phyloP scores from a whole-genome alignment of 2,888 invertebrate genomes.

The Heliconius cydno region DNA sequence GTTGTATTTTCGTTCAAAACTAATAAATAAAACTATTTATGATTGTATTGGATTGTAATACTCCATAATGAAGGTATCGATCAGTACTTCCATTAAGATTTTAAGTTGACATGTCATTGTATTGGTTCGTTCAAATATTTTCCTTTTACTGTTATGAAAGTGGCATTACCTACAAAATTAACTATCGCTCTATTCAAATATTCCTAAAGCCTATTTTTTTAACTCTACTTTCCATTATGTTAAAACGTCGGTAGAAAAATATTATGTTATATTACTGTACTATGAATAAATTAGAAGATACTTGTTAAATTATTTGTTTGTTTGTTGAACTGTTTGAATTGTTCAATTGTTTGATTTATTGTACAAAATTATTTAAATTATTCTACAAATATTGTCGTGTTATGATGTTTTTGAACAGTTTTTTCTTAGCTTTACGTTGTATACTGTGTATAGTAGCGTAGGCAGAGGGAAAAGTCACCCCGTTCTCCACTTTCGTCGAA shows the following conservation, averaged over 20 bases:
- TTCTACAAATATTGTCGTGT: not conserved
- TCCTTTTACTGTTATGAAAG: not conserved
- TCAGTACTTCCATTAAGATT: not conserved
- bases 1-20: not conserved
- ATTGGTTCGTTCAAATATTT: not conserved
- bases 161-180: not conserved
- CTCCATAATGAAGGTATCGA: not conserved
- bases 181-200: conserved; percentile 2
- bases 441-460: no score
- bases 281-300: conserved; percentile 13
- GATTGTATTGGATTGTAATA: not conserved
- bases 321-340: not conserved
- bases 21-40: not conserved
- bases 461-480: no score
- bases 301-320: not conserved
- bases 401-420: not conserved
- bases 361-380: no score
- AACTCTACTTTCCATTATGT: conserved; percentile 9
- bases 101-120: not conserved
- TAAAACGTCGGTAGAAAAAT: not conserved
- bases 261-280: not conserved
- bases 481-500: no score
- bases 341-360: not conserved
- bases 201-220: not conserved
- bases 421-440: no score